These are phyloP conservation scores for Nibea albiflora DNA, from an alignment of 2,113 vertebrate species.

Conservation along the genomic window DNA sequence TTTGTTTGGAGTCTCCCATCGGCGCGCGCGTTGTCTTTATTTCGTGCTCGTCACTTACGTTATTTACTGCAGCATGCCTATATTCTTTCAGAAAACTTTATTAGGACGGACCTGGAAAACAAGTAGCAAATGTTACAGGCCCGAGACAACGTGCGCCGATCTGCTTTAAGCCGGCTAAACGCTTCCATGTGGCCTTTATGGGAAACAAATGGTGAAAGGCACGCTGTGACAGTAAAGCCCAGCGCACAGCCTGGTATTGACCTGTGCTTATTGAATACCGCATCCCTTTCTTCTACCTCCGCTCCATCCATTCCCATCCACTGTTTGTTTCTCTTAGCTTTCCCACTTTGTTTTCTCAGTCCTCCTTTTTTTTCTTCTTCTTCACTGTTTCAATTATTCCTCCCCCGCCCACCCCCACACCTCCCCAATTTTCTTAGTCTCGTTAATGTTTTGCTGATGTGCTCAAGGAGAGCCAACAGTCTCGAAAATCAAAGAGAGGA, in stretches of 20 bases:
- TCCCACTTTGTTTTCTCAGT: constrained; percentile 11
- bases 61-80: constrained; percentile 35
- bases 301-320: constrained; percentile 53
- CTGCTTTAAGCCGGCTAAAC: constrained; percentile 87
- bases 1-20: constrained; percentile 26
- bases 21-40: not conserved
- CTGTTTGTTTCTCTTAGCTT: constrained; percentile 14
- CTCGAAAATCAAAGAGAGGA: constrained; percentile 30
- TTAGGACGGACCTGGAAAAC: constrained; percentile 76
- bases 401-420: not conserved
- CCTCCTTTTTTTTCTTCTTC: not conserved
- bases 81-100: constrained; percentile 68
- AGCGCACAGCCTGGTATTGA: constrained; percentile 79
- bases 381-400: constrained; percentile 10
- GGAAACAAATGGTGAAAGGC: constrained; percentile 91
- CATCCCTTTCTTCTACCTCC: constrained; percentile 65
- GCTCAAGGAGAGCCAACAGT: constrained; percentile 6
- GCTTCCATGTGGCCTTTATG: constrained; percentile 93
- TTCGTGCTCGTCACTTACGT: constrained; percentile 20
- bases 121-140: constrained; percentile 83
- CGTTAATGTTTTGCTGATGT: constrained; percentile 84
- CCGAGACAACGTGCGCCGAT: constrained; percentile 77
- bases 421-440: constrained; percentile 33
- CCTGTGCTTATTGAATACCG: constrained; percentile 83
- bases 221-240: constrained; percentile 85